Base-by-base conservation (phyloP, 2,113 vertebrate genomes). In the Plotosus lineatus region DNA sequence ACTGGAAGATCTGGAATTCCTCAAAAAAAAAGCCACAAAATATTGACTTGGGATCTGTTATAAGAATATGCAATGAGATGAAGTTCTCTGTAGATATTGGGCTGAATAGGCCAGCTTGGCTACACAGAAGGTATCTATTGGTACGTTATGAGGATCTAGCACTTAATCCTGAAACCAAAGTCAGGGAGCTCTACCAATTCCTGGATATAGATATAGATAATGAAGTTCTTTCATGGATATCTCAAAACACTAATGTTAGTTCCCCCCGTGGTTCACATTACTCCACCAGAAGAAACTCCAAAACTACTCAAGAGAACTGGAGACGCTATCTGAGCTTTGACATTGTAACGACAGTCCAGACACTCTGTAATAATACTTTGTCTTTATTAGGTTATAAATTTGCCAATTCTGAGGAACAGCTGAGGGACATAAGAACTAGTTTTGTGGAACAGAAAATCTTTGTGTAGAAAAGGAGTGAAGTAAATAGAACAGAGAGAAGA, bases 141-240 rank as follows among this genome's bases (percentile, higher is more conserved):
- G 90, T 95, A 44, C 90, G 94, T 8, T 94, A 95, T 19, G 94
- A 95, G 88, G 94, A 95, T 80, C 79, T 95, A 72, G 93, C 94
- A 1, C 87, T 88, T 19, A 90, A 90, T 33, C 94, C 94, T 0
- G 82, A 88, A 78, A 86, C 88, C 36, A 94, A 93, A 36, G 86
- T 91, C 26, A 78, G 77, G 4, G 92, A 94, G 78, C 91, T 95
- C 40, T 94, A 94, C 83, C 90, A 84, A 73, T 95, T 95, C 68
- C 56, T 92, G 15, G 94, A 93, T 2, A 77, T 95, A 75, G 87
- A 91, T 50, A 89, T 93, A 89, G 90, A 91, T 26, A 81, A 87
- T 14, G 89, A 87, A 56, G 92, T 95, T 50, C 86, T 86, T 28
- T 78, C 1, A 21, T 95, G 94, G 94, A 93, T 95, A 11, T 68